A percentile compares a stretch with the other conserved stretches of the same genome.
Conservation (phyloP, 1,140 invertebrate species). For the Atta texana region DNA sequence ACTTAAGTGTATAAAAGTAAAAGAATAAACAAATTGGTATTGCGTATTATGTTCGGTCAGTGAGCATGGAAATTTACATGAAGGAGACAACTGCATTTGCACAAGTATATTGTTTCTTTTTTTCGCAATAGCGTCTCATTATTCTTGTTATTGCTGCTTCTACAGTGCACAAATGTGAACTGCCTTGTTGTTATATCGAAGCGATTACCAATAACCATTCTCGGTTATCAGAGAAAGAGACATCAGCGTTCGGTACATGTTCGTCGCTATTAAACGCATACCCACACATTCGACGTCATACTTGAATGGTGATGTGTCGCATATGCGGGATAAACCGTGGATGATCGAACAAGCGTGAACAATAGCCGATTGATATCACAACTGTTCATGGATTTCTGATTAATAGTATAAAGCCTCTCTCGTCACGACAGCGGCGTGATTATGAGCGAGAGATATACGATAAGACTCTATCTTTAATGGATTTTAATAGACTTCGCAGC, state of each 20-base stretch:
- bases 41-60: not conserved
- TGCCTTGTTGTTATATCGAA: not conserved
- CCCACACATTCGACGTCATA: not conserved
- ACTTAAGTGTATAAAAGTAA: not conserved
- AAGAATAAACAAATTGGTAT: not conserved
- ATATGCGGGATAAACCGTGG: not conserved
- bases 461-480: slow-evolving; percentile 60
- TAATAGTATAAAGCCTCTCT: slow-evolving; percentile 63
- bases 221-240: not conserved
- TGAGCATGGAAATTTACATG: not conserved
- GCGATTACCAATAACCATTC: no score
- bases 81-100: not conserved
- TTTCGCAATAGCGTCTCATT: not conserved
- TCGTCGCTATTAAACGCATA: slow-evolving; percentile 8
- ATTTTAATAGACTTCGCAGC: not conserved
- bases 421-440: not conserved
- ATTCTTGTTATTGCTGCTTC: not conserved
- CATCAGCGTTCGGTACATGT: not conserved
- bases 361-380: slow-evolving; percentile 63
- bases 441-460: slow-evolving; percentile 45
- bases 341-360: slow-evolving; percentile 51
- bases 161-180: no score
- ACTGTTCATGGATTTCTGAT: slow-evolving; percentile 66
- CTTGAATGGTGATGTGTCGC: not conserved
- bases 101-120: not conserved